These are phyloP conservation scores for Eupithecia centaureata DNA, from an alignment of 2,888 invertebrate species.

Conservation along the genomic window DNA sequence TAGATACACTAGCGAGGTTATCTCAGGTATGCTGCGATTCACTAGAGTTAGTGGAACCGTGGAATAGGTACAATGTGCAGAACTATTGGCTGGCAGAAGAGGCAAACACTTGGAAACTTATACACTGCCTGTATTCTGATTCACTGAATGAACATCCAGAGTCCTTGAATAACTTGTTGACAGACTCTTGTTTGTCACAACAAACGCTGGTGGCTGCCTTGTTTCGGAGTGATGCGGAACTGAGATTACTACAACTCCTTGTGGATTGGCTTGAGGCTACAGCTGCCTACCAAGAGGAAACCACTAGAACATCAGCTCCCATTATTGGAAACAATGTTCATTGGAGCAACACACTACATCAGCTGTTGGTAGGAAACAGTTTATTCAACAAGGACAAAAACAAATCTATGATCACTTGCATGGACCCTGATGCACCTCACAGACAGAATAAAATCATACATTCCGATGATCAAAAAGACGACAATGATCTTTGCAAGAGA, in stretches of 20 bases:
- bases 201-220: constrained; percentile 69
- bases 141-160: constrained; percentile 86
- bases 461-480: constrained; percentile 93
- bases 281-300: constrained; percentile 91
- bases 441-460: constrained; percentile 91
- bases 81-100: constrained; percentile 90
- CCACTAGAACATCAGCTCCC: constrained; percentile 73
- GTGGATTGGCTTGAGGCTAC: constrained; percentile 97
- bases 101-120: constrained; percentile 93
- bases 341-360: constrained; percentile 96
- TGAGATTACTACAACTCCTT: constrained; percentile 90
- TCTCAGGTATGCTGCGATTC: constrained; percentile 86
- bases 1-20: constrained; percentile 86
- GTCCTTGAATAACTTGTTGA: constrained; percentile 75
- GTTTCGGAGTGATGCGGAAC: constrained; percentile 79
- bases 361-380: constrained; percentile 83
- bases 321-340: constrained; percentile 86
- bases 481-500: constrained; percentile 79
- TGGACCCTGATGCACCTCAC: constrained; percentile 96
- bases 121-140: constrained; percentile 92
- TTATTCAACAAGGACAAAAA: constrained; percentile 77
- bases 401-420: constrained; percentile 83
- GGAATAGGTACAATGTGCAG: constrained; percentile 77
- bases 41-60: constrained; percentile 79
- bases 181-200: constrained; percentile 71